Evolutionary conservation across 1,140 invertebrate species (phyloP), one percentile per base, ranked within the genome.

Genomic region (Tetramorium simillimum): DNA sequence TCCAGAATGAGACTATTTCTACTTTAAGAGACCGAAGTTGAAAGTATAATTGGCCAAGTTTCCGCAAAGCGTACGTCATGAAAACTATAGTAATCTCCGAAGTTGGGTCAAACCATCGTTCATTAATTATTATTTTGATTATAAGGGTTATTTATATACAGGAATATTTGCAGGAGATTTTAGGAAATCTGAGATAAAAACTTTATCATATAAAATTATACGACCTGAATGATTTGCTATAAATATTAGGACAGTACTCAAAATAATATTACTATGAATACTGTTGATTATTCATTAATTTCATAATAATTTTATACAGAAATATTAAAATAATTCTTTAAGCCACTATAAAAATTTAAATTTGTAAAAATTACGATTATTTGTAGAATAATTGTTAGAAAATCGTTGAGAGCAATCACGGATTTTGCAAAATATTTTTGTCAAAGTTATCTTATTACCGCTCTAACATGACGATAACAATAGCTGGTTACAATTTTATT

Each of bases 31-130:
- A 78, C 78, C 46, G 40, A 24, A 37, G 16, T 33, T 46, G 16
- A 70, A 81, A 81, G 63, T 69, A 80, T 80, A 81, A 81, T 81
- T 81, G 62, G 63, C 46, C 18, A 70, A 81, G 77, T 81, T 81
- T 81, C 24, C 49, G 65, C 33, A 1, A 81, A 40, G 77, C 28
- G 46, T 40, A 69, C 60, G n/a, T 69, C 49, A 40, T 40, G 63
- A 70, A 81, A 81, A 81, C 70, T 81, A 70, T 40, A 40, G 7
- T 40, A 62, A 40, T 40, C 46, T 53, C 4, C n/a, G 0, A 81
- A 81, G 63, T 81, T 81, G 0, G 10, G n/a, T 65, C 43, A 24
- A 4, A 70, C 46, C 28, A 46, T 18, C n/a, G 7, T 69, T 67
- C 33, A 46, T 81, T 70, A 69, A 80, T 53, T 46, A 80, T 67